Evolutionary conservation across 2,113 vertebrate species (phyloP).

Genomic region (Mohoua ochrocephala): DNA sequence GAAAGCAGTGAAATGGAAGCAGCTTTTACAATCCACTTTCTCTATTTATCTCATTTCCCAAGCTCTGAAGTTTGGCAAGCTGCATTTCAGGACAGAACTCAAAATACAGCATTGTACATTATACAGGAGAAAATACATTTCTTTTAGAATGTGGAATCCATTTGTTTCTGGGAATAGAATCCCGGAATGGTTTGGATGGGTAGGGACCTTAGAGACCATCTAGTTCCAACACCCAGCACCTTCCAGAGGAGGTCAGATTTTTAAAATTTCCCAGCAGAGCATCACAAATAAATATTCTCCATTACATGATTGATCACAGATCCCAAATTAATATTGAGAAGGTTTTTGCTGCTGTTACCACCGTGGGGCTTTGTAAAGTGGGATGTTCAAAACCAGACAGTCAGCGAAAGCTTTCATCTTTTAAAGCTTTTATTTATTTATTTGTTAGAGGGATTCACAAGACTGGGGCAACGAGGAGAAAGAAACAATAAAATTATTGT

Average conservation of each 20-base stretch:
- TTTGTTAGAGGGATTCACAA: not conserved
- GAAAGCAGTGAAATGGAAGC: not conserved
- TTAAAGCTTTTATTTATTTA: not conserved
- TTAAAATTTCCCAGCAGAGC: not conserved
- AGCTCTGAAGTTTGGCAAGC: not conserved
- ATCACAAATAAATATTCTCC: not conserved
- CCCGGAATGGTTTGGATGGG: not conserved
- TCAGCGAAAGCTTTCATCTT: not conserved
- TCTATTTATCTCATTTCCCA: not conserved
- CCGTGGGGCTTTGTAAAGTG: not conserved
- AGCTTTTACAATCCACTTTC: conserved; percentile 1
- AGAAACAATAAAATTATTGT: not conserved
- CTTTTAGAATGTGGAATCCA: not conserved
- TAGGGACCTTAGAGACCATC: not conserved
- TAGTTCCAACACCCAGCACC: not conserved
- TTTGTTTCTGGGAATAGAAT: not conserved
- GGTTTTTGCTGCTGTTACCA: not conserved
- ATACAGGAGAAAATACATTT: not conserved
- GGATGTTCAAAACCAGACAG: not conserved
- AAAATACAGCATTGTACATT: not conserved
- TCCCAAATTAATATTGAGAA: not conserved
- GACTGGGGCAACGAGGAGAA: not conserved
- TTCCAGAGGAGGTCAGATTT: not conserved
- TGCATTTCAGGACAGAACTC: not conserved
- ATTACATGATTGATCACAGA: not conserved